These are phyloP conservation scores for Macroramphosus scolopax DNA, from an alignment of 2,797 vertebrate species.

Conservation along the genomic window DNA sequence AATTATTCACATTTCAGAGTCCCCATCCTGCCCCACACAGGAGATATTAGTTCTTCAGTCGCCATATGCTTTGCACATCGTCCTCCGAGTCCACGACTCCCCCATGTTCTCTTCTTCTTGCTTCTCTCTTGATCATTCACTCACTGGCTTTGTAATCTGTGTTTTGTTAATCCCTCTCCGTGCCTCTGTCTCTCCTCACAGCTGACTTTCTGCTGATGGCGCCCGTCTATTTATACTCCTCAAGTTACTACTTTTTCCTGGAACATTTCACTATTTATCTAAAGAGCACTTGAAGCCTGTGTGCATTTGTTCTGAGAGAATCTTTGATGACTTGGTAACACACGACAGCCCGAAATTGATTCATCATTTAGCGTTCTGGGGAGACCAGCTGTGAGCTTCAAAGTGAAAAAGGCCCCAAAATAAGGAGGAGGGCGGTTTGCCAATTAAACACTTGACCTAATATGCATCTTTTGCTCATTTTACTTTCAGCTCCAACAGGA, in stretches of 20 bases:
- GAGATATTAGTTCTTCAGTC: constrained; percentile 73
- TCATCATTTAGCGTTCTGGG: constrained; percentile 62
- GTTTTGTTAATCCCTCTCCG: constrained; percentile 66
- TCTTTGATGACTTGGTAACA: constrained; percentile 66
- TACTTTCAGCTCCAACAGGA: constrained; percentile 39
- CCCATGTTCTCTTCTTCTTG: constrained; percentile 26
- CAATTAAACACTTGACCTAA: constrained; percentile 74
- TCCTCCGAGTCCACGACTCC: constrained; percentile 58
- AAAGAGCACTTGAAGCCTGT: constrained; percentile 68
- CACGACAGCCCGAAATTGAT: constrained; percentile 55
- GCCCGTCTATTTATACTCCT: constrained; percentile 73
- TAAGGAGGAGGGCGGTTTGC: constrained; percentile 41
- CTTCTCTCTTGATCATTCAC: constrained; percentile 56
- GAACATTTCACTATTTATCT: constrained; percentile 68
- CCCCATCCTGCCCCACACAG: constrained; percentile 44
- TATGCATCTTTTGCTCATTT: constrained; percentile 51
- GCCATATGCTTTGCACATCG: constrained; percentile 48
- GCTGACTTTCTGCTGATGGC: constrained; percentile 65
- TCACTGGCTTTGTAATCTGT: constrained; percentile 56
- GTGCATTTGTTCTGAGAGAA: constrained; percentile 81
- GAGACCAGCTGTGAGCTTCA: constrained; percentile 65
- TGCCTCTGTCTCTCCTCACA: constrained; percentile 54
- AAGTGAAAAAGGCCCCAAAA: constrained; percentile 51
- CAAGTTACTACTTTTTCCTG: constrained; percentile 59
- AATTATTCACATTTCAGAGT: constrained; percentile 82